Conservation (phyloP, 1,140 invertebrate species). For the Cheumatopsyche charites region DNA sequence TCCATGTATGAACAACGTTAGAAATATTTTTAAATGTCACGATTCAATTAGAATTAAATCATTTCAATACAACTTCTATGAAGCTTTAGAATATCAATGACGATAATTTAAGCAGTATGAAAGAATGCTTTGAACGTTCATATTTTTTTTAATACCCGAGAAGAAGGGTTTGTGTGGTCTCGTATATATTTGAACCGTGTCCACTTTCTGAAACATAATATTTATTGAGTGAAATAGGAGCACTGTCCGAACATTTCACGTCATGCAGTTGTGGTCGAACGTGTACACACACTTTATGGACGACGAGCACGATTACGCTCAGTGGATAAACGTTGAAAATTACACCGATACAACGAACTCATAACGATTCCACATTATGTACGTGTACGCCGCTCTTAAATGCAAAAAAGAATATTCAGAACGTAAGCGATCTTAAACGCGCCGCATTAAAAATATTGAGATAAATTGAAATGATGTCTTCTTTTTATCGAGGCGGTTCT, state of each 20-base stretch:
- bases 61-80: too few species aligned
- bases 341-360: conserved; percentile 26
- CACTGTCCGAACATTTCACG: conserved; percentile 36
- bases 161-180: background rate
- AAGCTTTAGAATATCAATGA: too few species aligned
- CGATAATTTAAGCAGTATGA: too few species aligned
- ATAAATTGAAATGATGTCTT: background rate
- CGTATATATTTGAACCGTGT: background rate
- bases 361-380: conserved; percentile 22
- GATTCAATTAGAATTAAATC: too few species aligned
- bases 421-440: conserved; percentile 3
- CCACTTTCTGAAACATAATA: conserved; percentile 33
- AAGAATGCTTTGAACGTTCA: too few species aligned
- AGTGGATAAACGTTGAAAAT: conserved; percentile 25
- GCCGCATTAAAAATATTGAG: background rate
- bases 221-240: conserved; percentile 31
- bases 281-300: conserved; percentile 15
- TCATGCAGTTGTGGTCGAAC: conserved; percentile 31
- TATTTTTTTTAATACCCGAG: background rate
- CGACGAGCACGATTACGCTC: conserved; percentile 18
- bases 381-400: background rate
- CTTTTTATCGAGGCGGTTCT: background rate
- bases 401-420: conserved; percentile 7
- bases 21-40: too few species aligned
- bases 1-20: too few species aligned